These are phyloP conservation scores for Aproaerema taeniolella DNA, from an alignment of 2,888 invertebrate genomes.

Conservation along the genomic window DNA sequence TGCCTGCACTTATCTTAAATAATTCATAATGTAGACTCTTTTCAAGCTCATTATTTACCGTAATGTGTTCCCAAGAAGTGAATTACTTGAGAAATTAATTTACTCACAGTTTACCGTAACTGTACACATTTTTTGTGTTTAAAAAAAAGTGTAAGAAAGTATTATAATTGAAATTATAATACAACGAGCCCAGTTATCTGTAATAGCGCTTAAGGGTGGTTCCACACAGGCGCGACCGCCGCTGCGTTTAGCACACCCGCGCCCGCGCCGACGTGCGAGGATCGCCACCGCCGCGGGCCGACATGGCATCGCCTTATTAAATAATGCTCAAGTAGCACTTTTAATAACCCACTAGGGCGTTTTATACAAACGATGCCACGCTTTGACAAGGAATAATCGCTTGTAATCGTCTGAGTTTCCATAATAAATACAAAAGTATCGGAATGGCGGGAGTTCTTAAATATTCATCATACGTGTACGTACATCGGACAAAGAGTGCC, in stretches of 20 bases:
- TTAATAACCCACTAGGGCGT: conserved; percentile 3
- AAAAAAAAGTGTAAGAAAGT: not conserved
- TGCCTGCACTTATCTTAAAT: too few relatives aligned
- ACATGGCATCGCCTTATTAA: conserved; percentile 39
- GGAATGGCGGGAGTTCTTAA: conserved; percentile 42
- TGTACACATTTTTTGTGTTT: not conserved
- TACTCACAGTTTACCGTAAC: not conserved
- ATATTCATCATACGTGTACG: conserved; percentile 57
- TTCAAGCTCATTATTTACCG: too few relatives aligned
- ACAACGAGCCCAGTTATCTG: conserved; percentile 4
- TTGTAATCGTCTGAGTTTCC: conserved; percentile 47
- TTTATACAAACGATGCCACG: conserved; percentile 37
- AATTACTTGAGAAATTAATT: not conserved
- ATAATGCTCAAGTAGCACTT: conserved; percentile 27
- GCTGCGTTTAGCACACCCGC: conserved; percentile 19
- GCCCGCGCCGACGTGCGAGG: conserved; percentile 28
- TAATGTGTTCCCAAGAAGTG: not conserved
- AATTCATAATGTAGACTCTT: too few relatives aligned
- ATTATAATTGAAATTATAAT: conserved; percentile 8
- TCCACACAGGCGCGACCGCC: conserved; percentile 6
- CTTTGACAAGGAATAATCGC: conserved; percentile 59
- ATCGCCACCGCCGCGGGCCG: conserved; percentile 39
- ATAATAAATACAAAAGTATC: conserved; percentile 51
- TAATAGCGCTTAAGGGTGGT: conserved; percentile 18
- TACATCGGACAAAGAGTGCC: conserved; percentile 50